Conservation (phyloP, 1,140 invertebrate genomes). For the Amphibalanus amphitrite region DNA sequence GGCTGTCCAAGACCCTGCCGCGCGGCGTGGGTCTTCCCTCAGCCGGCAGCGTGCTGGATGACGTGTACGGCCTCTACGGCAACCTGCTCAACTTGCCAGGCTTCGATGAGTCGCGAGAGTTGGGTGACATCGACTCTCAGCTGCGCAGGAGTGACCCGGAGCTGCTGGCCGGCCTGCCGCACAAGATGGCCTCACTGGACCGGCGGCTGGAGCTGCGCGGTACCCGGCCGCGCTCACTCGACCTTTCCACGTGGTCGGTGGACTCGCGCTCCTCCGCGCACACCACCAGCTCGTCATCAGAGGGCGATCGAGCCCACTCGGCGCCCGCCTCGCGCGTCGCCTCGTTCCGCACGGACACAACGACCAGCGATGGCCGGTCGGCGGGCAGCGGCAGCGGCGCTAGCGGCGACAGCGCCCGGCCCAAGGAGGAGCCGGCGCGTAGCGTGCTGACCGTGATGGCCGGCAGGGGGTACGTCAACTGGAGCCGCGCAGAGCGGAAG, state of each 20-base stretch:
- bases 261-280: conserved; percentile 36
- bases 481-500: conserved; percentile 46
- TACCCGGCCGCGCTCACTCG: conserved; percentile 55
- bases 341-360: conserved; percentile 36
- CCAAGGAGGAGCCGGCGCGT: conserved; percentile 32
- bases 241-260: conserved; percentile 71
- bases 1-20: conserved; percentile 50
- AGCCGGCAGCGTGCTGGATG: conserved; percentile 26
- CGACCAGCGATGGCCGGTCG: conserved; percentile 8
- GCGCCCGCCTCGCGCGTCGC: conserved; percentile 31
- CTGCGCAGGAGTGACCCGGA: conserved; percentile 61
- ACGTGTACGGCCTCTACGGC: conserved; percentile 74
- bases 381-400: conserved; percentile 8
- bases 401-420: not conserved
- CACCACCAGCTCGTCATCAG: conserved; percentile 41
- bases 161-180: conserved; percentile 49
- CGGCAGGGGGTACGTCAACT: conserved; percentile 69
- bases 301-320: conserved; percentile 50
- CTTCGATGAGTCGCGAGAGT: conserved; percentile 44
- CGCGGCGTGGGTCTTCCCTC: not conserved
- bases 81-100: conserved; percentile 77
- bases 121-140: conserved; percentile 44
- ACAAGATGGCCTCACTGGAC: conserved; percentile 45
- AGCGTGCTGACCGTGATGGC: conserved; percentile 73
- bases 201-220: conserved; percentile 46